phyloP scores from a whole-genome alignment of 2,888 invertebrate genomes.

The Euzetes globulus region DNA sequence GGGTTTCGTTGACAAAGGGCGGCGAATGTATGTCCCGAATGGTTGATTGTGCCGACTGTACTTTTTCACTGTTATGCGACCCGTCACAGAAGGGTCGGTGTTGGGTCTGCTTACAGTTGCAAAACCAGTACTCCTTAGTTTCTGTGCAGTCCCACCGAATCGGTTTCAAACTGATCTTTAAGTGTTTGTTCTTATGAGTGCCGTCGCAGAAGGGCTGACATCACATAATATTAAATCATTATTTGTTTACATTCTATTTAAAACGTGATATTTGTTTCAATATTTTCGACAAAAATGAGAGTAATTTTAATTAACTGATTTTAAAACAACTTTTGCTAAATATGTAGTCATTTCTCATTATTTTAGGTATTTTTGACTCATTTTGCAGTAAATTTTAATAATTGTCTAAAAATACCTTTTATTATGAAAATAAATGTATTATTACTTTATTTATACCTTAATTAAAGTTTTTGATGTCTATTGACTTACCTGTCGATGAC shows the following conservation, averaged over 20 bases:
- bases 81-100: slow-evolving; percentile 96
- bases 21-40: slow-evolving; percentile 34
- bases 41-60: slow-evolving; percentile 29
- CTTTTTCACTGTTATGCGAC: slow-evolving; percentile 56
- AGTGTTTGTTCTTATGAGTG: slow-evolving; percentile 67
- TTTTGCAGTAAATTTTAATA: not conserved
- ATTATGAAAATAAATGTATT: slow-evolving; percentile 15
- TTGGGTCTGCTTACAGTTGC: slow-evolving; percentile 91
- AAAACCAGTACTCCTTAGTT: slow-evolving; percentile 89
- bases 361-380: slow-evolving; percentile 8
- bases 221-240: not conserved
- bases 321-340: not conserved
- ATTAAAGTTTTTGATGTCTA: slow-evolving; percentile 14
- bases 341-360: slow-evolving; percentile 1
- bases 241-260: not conserved
- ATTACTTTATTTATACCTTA: slow-evolving; percentile 15
- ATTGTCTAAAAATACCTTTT: not conserved
- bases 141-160: slow-evolving; percentile 73
- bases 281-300: not conserved
- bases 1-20: slow-evolving; percentile 6
- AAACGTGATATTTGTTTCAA: not conserved
- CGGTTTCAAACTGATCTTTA: slow-evolving; percentile 70
- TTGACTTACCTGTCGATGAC: slow-evolving; percentile 61
- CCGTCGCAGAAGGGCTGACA: slow-evolving; percentile 85
- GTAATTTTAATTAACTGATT: not conserved